Evolutionary conservation across 2,888 invertebrate species (phyloP), one percentile per base, ranked within the genome.

Genomic region (Craniophora ligustri): DNA sequence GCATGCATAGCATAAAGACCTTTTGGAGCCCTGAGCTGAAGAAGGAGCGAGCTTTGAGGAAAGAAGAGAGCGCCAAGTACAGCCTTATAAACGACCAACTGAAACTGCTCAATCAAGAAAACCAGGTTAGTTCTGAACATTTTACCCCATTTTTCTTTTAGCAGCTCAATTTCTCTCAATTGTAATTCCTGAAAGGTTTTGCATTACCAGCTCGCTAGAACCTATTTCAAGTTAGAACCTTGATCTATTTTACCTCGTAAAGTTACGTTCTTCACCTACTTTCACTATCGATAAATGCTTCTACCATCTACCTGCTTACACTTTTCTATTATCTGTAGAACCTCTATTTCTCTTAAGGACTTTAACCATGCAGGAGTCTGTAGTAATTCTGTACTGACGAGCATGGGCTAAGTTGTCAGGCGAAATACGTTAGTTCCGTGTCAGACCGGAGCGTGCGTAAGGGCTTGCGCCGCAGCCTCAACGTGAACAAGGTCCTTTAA

Each of bases 1-100:
- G 98, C 82, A 99, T 99, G 99, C 99, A 99, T 94, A 99, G 98
- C 93, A 99, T 99, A 91, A 99, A 99, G 94, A 99, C 99, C 49
- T 99, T 99, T 94, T 99, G 99, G 99, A 99, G 99, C 86, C 99
- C 99, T 14, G 99, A 99, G 94, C 94, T 99, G 88, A 99, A 99
- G 94, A 99, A 99, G 92, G 99, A 99, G 93, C 94, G 99, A 68
- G 98, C 98, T 44, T 89, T 99, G 78, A 95, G 99, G 75, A 99
- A 99, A 87, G 99, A 99, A 91, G 99, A 99, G 92, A 98, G 98
- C 87, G 98, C 98, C 84, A 98, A 99, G 92, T 98, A 98, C 94
- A 97, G 97, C 90, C 96, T 98, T 87, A 97, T 99, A 90, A 98
- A 98, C 87, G 99, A 99, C 94, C 99, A 99, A 93, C 95, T 99